Evolutionary conservation across 2,888 invertebrate genomes (phyloP).

Genomic region (Ormyrus labotus): DNA sequence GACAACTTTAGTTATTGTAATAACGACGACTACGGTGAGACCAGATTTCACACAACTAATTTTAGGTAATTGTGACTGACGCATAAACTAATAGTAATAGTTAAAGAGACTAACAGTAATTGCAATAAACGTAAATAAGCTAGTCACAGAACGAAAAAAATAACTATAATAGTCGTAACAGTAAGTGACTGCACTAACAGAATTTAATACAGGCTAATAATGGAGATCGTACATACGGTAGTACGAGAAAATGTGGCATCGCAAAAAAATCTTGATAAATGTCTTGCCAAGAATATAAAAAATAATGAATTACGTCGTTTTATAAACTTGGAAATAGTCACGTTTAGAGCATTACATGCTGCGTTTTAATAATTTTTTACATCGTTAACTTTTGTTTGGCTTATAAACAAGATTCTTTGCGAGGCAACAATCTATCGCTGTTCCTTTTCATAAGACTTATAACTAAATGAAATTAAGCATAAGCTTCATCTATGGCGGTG

Average conservation of each 20-base stretch:
- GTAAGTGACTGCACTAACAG: conserved; percentile 50
- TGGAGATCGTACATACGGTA: conserved; percentile 52
- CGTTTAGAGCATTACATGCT: conserved; percentile 1
- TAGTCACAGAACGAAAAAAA: conserved; percentile 54
- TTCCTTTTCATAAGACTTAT: conserved; percentile 44
- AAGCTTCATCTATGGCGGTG: conserved; percentile 43
- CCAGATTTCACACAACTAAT: conserved; percentile 58
- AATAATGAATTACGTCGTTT: conserved; percentile 33
- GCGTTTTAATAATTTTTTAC: conserved; percentile 16
- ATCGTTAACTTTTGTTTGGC: conserved; percentile 19
- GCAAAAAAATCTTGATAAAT: conserved; percentile 51
- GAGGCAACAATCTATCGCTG: conserved; percentile 55
- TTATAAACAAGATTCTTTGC: conserved; percentile 52
- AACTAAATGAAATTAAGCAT: conserved; percentile 49
- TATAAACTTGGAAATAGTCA: conserved; percentile 42
- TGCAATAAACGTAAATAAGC: conserved; percentile 53
- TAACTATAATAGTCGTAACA: conserved; percentile 42
- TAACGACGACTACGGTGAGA: conserved; percentile 58
- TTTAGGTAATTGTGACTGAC: conserved; percentile 56
- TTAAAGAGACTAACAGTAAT: conserved; percentile 53
- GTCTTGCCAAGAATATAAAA: conserved; percentile 37
- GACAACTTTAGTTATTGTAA: conserved; percentile 47
- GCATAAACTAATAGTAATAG: conserved; percentile 55
- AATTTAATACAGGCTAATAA: conserved; percentile 53
- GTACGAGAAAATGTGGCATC: conserved; percentile 51